Conservation (phyloP, 2,797 vertebrate species). For the Sebastes minor region DNA sequence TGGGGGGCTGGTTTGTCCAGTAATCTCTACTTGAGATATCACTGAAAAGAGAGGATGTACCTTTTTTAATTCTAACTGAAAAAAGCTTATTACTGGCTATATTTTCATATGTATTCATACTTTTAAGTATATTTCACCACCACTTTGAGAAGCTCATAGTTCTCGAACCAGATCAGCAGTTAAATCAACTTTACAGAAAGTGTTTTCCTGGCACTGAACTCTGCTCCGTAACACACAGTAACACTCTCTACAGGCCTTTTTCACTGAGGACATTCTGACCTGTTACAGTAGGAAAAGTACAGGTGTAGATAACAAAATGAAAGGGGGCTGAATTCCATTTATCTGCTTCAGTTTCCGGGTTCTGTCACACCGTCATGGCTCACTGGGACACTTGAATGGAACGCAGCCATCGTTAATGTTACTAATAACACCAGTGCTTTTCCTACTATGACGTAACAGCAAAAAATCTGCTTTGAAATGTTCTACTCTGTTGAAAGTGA, state of each 20-base stretch:
- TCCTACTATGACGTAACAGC: too few relatives aligned
- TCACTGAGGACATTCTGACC: neutral
- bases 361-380: neutral
- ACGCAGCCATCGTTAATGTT: neutral
- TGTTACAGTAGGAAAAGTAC: neutral
- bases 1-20: neutral
- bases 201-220: neutral
- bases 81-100: neutral
- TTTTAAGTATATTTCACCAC: neutral
- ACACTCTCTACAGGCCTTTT: neutral
- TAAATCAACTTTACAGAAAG: neutral
- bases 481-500: neutral
- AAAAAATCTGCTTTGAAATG: neutral
- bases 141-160: neutral
- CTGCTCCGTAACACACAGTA: neutral
- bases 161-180: neutral
- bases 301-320: neutral
- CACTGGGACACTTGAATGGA: neutral
- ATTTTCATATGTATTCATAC: neutral
- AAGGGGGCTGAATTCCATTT: neutral
- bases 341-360: neutral
- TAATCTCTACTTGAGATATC: neutral
- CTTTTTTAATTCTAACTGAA: neutral
- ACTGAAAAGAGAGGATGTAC: neutral
- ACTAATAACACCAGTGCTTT: neutral